Conservation (phyloP, 2,888 invertebrate genomes). For the Hydropsyche betteni region DNA sequence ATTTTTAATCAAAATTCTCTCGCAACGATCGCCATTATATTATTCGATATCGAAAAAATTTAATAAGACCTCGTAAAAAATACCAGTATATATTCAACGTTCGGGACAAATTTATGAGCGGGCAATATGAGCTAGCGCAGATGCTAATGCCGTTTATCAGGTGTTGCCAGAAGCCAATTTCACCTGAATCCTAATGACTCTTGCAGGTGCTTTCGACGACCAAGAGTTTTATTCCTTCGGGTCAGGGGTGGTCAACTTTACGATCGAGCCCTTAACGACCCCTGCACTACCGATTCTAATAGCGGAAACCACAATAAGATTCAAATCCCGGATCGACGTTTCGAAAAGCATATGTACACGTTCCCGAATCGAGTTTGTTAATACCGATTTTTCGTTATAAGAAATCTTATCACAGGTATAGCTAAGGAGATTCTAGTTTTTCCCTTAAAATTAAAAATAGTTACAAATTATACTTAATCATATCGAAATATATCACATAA, state of each 20-base stretch:
- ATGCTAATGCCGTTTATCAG: slow-evolving; percentile 40
- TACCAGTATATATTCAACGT: not conserved
- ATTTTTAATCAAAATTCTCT: not conserved
- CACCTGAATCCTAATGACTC: slow-evolving; percentile 36
- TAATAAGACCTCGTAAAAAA: not conserved
- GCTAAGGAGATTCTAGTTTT: too few species aligned
- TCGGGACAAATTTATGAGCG: slow-evolving; percentile 16
- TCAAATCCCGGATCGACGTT: too few species aligned
- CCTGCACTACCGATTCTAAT: not conserved
- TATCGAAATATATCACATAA: too few species aligned
- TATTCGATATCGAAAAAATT: too few species aligned
- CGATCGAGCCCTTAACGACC: slow-evolving; percentile 14
- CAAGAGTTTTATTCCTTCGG: slow-evolving; percentile 20
- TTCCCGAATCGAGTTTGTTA: too few species aligned
- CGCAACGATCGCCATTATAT: not conserved
- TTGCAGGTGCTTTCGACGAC: slow-evolving; percentile 29
- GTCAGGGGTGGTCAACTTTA: slow-evolving; percentile 29
- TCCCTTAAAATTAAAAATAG: too few species aligned
- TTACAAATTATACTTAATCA: too few species aligned
- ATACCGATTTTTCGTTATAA: too few species aligned
- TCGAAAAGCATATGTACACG: too few species aligned
- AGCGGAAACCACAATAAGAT: too few species aligned
- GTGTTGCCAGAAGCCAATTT: slow-evolving; percentile 30
- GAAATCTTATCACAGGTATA: too few species aligned
- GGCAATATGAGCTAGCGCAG: slow-evolving; percentile 31